phyloP scores from a whole-genome alignment of 2,797 vertebrate genomes.

The Chromis chromis region DNA sequence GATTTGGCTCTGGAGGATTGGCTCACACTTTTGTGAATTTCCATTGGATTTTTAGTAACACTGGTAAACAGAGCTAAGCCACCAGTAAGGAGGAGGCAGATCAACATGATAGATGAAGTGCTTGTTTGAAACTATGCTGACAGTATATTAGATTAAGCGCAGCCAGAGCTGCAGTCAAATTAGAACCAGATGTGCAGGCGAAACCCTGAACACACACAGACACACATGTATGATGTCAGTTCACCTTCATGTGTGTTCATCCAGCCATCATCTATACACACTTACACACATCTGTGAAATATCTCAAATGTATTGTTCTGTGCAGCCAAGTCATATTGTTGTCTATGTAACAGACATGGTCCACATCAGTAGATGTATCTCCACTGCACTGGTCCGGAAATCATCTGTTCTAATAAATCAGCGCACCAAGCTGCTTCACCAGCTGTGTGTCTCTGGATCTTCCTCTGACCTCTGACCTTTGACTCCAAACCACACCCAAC shows the following conservation, averaged over 20 bases:
- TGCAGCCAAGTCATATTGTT: not conserved
- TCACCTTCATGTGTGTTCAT: slow-evolving; percentile 24
- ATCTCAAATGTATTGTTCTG: not conserved
- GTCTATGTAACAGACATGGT: not conserved
- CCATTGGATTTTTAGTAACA: slow-evolving; percentile 14
- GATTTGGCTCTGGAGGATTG: slow-evolving; percentile 40
- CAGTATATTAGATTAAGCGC: slow-evolving; percentile 51
- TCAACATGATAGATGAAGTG: slow-evolving; percentile 25
- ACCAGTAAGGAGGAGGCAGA: not conserved
- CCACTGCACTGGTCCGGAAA: not conserved
- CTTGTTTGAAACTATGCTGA: slow-evolving; percentile 38
- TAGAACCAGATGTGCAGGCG: slow-evolving; percentile 79
- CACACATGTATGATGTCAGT: slow-evolving; percentile 35
- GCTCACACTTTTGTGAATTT: slow-evolving; percentile 48
- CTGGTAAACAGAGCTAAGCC: slow-evolving; percentile 26
- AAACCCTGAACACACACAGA: slow-evolving; percentile 29
- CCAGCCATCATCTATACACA: slow-evolving; percentile 3
- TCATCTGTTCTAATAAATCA: not conserved
- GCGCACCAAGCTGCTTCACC: slow-evolving; percentile 1
- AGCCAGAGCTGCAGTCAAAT: slow-evolving; percentile 66
- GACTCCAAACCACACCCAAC: slow-evolving; percentile 14
- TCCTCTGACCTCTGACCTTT: slow-evolving; percentile 32
- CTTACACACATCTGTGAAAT: slow-evolving; percentile 25
- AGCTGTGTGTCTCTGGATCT: slow-evolving; percentile 1
- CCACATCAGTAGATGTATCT: not conserved